Evolutionary conservation across 2,113 vertebrate genomes (phyloP).

Genomic region (Pao palembangensis): DNA sequence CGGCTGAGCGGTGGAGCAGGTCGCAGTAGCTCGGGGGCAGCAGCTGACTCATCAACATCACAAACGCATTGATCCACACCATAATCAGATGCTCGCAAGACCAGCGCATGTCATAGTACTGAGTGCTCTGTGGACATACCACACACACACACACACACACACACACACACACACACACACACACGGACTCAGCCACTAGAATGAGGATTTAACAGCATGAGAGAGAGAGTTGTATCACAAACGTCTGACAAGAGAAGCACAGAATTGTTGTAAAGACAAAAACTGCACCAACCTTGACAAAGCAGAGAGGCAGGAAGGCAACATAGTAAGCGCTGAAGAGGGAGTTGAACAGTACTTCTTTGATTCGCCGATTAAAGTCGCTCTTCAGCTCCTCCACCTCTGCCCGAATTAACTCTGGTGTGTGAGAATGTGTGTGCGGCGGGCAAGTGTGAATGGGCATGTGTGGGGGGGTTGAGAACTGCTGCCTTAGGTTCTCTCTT

Average conservation of each 20-base stretch:
- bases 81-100: slow-evolving; percentile 99
- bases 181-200: not conserved
- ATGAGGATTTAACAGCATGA: not conserved
- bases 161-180: too few species aligned
- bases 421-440: slow-evolving; percentile 86
- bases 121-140: slow-evolving; percentile 82
- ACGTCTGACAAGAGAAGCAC: not conserved
- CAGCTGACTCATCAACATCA: slow-evolving; percentile 96
- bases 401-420: slow-evolving; percentile 91
- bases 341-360: slow-evolving; percentile 99
- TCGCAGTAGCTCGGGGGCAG: slow-evolving; percentile 96
- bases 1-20: slow-evolving; percentile 91
- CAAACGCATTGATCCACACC: slow-evolving; percentile 99
- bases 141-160: not conserved
- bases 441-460: slow-evolving; percentile 93
- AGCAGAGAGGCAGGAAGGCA: slow-evolving; percentile 95
- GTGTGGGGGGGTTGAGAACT: slow-evolving; percentile 84
- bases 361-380: slow-evolving; percentile 97
- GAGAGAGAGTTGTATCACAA: not conserved
- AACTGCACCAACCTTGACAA: slow-evolving; percentile 85
- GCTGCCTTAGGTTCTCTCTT: slow-evolving; percentile 89
- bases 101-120: slow-evolving; percentile 99
- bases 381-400: slow-evolving; percentile 97
- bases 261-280: too few species aligned
- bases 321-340: slow-evolving; percentile 99